phyloP scores from a whole-genome alignment of 2,113 vertebrate species.

The Phalacrocorax brasilianus region DNA sequence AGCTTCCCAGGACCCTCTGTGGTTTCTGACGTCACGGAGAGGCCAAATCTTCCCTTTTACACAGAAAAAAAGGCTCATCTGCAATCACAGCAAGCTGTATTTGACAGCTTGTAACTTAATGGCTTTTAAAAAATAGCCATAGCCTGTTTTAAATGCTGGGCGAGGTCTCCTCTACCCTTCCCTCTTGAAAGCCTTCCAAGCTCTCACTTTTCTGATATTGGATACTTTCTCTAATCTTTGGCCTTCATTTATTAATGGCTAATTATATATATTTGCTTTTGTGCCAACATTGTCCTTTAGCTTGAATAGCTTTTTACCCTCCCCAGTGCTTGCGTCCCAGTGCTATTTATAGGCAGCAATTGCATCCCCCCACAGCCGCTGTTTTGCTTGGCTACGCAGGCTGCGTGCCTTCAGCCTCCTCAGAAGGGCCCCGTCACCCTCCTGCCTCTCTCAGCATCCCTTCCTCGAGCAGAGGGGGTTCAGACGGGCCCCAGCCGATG shows the following conservation, averaged over 20 bases:
- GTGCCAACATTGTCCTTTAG: slow-evolving; percentile 48
- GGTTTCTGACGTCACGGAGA: rapidly evolving
- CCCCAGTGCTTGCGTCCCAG: background rate
- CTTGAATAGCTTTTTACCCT: slow-evolving; percentile 2
- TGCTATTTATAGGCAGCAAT: slow-evolving; percentile 26
- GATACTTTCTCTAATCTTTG: slow-evolving; percentile 35
- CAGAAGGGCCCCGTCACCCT: rapidly evolving
- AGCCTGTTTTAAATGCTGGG: background rate
- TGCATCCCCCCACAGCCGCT: background rate
- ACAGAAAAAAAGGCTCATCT: background rate
- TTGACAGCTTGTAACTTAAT: background rate
- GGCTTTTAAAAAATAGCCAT: background rate
- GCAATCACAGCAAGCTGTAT: background rate
- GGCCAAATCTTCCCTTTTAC: background rate
- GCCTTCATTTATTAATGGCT: slow-evolving; percentile 33
- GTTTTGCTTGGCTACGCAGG: background rate
- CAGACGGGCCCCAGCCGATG: rapidly evolving
- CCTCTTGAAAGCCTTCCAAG: background rate
- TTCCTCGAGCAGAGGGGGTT: rapidly evolving
- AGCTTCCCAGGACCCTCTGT: background rate
- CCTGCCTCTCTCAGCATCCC: background rate
- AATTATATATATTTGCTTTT: slow-evolving; percentile 52
- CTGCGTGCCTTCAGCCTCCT: background rate
- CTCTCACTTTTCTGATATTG: background rate
- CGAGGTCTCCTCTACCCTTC: background rate